Base-by-base conservation (phyloP, 92 coral and sea anemone species). In the Scolanthus callimorphus region DNA sequence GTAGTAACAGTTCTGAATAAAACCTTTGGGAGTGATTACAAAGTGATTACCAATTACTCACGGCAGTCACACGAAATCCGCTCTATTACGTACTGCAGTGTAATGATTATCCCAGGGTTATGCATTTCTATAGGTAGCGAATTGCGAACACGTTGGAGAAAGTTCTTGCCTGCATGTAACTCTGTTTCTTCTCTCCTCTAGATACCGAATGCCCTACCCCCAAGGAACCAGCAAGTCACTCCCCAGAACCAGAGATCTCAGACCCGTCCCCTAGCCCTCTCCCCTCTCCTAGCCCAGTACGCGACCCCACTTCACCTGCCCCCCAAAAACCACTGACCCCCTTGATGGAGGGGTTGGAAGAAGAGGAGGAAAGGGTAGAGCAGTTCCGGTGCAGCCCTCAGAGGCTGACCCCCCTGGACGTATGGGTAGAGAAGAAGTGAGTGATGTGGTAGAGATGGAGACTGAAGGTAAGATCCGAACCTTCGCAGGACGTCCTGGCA, bases 351-450 rank as follows among this genome's bases (percentile, higher is more conserved):
- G 23, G 72, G 29, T 75, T 69, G 25, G 83, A 67, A 43, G 86
- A 70, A 2, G 68, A 51, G 39, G 78, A 80, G 29, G 82, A 63
- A 38, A 61, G 39, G 29, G 67, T 53, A 27, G 70, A 71, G 41
- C 61, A 63, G 9, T 62, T 51, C 30, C 62, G 73, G 11, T 73
- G 81, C 50, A 60, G 26, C 41, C 51, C 60, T 2, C 72, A 68
- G 26, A 70, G 47, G 11, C 60, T 69, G 51, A 65, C 63, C 20
- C 64, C 68, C 46, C 10, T 76, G 27, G 85, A 77, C 29, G 71
- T 49, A 29, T 88, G 86, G 90, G 90, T 82, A 54, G 90, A 78
- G 39, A 80, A 62, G 26, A 67, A 9, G 75, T 73, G 49, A 17
- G 55, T 19, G 54, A 77, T 26, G 69, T 88, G n/a, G 54, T 65